Conservation (phyloP, 2,797 vertebrate genomes). For the Picus viridis region DNA sequence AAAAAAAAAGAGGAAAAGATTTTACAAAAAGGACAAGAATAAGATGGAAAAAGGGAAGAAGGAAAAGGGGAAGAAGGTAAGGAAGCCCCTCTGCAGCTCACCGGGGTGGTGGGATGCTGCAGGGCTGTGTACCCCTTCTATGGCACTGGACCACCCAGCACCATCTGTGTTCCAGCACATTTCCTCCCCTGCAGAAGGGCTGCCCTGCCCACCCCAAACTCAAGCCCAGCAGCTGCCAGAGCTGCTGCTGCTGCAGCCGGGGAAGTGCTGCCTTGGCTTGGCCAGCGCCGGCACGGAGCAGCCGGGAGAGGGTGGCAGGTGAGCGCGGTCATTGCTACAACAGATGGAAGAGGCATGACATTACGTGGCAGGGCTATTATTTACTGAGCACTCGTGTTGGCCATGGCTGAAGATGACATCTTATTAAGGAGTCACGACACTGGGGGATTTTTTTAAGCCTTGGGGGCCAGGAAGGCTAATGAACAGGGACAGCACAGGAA, state of each 20-base stretch:
- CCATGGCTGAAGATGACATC: slow-evolving; percentile 74
- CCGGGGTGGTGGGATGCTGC: rapidly evolving
- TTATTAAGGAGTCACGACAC: slow-evolving; percentile 76
- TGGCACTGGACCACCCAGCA: rapidly evolving
- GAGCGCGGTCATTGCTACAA: slow-evolving; percentile 60
- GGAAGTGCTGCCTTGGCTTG: neutral
- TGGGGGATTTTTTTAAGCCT: slow-evolving; percentile 62
- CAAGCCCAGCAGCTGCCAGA: slow-evolving; percentile 17
- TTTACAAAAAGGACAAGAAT: too few relatives aligned
- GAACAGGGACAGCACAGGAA: slow-evolving; percentile 62
- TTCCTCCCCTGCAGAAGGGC: neutral
- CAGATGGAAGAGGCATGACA: slow-evolving; percentile 73
- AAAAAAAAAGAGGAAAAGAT: too few relatives aligned
- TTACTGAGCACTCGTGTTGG: slow-evolving; percentile 72
- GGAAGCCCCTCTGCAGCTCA: neutral
- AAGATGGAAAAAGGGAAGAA: neutral
- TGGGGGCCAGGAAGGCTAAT: slow-evolving; percentile 67
- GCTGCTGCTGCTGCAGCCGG: neutral
- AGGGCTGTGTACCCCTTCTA: neutral
- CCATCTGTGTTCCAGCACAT: neutral
- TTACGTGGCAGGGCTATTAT: slow-evolving; percentile 65
- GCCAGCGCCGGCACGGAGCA: neutral
- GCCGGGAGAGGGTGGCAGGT: slow-evolving; percentile 63
- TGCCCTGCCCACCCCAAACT: neutral
- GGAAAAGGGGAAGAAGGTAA: neutral